Conservation (phyloP, 2,797 vertebrate species). For the Hypotaenidia okinawae region DNA sequence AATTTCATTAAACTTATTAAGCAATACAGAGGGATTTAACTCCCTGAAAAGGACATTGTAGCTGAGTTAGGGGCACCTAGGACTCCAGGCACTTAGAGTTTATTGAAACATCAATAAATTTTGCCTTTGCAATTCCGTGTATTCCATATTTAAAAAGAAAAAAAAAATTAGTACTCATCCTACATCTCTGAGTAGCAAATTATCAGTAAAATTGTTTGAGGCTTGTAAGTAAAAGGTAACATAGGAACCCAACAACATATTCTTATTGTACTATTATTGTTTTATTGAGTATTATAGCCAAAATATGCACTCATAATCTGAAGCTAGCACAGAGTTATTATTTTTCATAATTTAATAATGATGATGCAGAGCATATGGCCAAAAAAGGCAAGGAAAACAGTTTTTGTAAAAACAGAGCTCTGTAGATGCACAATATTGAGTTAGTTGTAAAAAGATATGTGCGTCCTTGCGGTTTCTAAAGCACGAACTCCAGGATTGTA, state of each 20-base stretch:
- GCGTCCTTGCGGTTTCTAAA: neutral
- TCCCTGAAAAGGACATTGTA: neutral
- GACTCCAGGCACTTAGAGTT: neutral
- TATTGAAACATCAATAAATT: neutral
- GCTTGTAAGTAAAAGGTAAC: neutral
- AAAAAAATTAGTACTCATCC: neutral
- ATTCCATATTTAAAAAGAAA: neutral
- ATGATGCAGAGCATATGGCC: neutral
- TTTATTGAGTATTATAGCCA: neutral
- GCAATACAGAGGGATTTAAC: neutral
- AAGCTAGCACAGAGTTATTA: neutral
- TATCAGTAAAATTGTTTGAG: neutral
- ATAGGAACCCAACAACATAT: neutral
- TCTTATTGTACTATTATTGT: neutral
- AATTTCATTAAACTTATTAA: neutral
- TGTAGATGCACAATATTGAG: neutral
- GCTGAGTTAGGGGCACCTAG: neutral
- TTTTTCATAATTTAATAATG: conserved; percentile 39
- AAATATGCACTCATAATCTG: neutral
- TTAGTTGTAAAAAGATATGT: neutral
- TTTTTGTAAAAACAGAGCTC: neutral
- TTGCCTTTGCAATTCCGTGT: neutral
- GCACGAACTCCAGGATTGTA: neutral
- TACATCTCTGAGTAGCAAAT: neutral
- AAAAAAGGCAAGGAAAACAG: conserved; percentile 13